A percentile compares a stretch with the other conserved stretches of the same genome.
These are phyloP conservation scores for Nylanderia fulva DNA, from an alignment of 1,140 invertebrate genomes.

Conservation along the genomic window DNA sequence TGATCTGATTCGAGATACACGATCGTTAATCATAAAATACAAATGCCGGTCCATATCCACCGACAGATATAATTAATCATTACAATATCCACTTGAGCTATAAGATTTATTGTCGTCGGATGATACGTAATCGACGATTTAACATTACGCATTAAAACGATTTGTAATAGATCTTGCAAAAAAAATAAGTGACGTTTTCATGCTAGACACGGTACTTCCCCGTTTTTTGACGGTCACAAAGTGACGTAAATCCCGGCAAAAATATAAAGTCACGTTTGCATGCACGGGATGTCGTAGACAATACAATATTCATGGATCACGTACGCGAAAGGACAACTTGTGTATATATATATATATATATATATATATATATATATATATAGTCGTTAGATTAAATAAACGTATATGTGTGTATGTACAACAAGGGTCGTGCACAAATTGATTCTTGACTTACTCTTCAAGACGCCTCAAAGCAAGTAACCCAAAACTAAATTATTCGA, in stretches of 20 bases:
- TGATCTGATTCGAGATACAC: background rate
- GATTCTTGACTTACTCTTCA: slow-evolving; percentile 15
- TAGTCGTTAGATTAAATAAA: slow-evolving; percentile 36
- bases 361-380: no score
- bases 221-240: slow-evolving; percentile 13
- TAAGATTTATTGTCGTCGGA: no score
- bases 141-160: background rate
- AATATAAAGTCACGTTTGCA: background rate
- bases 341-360: no score
- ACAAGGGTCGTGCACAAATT: background rate
- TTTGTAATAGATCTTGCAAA: background rate
- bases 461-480: background rate
- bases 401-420: no score
- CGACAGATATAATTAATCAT: slow-evolving; percentile 25
- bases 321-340: background rate
- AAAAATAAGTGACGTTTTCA: no score
- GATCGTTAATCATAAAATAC: background rate
- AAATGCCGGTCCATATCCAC: background rate
- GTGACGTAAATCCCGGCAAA: background rate
- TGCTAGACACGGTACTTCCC: slow-evolving; percentile 6
- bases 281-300: background rate
- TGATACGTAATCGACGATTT: background rate
- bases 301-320: slow-evolving; percentile 22
- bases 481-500: slow-evolving; percentile 10
- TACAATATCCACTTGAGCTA: background rate